These are phyloP conservation scores for Camptogramma bilineatum DNA, from an alignment of 2,888 invertebrate species.

Conservation along the genomic window DNA sequence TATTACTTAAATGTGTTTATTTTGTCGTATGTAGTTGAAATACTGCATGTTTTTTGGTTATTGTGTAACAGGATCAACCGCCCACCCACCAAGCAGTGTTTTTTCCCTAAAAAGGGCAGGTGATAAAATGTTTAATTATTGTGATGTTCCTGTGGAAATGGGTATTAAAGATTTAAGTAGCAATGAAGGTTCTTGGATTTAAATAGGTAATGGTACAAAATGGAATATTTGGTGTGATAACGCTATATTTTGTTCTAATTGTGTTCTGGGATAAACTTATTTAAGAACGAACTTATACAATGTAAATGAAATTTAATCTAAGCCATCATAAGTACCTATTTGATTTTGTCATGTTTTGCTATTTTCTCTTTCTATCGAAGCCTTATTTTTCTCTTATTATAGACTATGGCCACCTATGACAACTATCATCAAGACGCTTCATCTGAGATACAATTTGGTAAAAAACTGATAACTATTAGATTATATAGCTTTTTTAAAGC, in stretches of 20 bases:
- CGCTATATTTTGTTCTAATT: neutral
- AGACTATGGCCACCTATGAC: too few species aligned
- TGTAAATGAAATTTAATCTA: neutral
- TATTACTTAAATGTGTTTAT: too few species aligned
- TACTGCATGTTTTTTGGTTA: slow-evolving; percentile 9
- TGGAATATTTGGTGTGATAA: slow-evolving; percentile 10
- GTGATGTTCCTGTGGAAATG: slow-evolving; percentile 29
- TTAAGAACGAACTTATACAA: neutral
- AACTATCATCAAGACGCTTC: too few species aligned
- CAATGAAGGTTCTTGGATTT: slow-evolving; percentile 17
- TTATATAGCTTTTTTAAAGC: too few species aligned
- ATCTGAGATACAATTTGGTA: too few species aligned
- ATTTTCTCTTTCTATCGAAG: too few species aligned
- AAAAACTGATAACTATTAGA: too few species aligned
- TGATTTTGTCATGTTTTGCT: too few species aligned
- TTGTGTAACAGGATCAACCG: slow-evolving; percentile 8
- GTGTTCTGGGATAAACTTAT: neutral
- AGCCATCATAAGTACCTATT: neutral
- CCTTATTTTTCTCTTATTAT: too few species aligned
- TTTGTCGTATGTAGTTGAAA: neutral
- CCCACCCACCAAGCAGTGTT: slow-evolving; percentile 21
- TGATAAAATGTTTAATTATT: slow-evolving; percentile 40
- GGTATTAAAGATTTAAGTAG: slow-evolving; percentile 30
- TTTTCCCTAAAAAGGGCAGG: slow-evolving; percentile 30
- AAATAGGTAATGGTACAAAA: slow-evolving; percentile 13